Percentiles rank a stretch among this genome's conserved stretches.
Evolutionary conservation across 2,888 invertebrate species (phyloP).

Genomic region (Sinhomidia bicolor): DNA sequence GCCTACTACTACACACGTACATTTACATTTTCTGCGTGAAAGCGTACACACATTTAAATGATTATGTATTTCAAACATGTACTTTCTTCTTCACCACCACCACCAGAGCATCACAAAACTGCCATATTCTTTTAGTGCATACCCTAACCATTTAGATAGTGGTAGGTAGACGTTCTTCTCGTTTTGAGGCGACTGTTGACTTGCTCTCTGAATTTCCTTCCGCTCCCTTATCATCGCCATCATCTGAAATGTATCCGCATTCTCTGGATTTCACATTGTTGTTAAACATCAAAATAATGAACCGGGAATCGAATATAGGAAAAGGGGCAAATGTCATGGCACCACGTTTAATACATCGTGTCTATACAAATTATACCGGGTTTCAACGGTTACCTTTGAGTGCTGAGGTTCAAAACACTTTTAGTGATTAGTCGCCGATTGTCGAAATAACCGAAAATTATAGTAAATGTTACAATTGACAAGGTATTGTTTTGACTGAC

Average conservation of each 20-base stretch:
- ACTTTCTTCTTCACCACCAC: conserved; percentile 1
- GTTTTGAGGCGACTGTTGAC: not conserved
- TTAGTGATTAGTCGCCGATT: too few relatives aligned
- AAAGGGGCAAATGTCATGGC: too few relatives aligned
- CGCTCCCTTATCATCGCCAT: conserved; percentile 8
- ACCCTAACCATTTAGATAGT: not conserved
- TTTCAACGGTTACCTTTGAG: too few relatives aligned
- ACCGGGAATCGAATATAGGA: too few relatives aligned
- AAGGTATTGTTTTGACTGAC: too few relatives aligned
- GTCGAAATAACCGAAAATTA: too few relatives aligned
- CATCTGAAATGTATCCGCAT: conserved; percentile 45
- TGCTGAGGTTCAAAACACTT: too few relatives aligned
- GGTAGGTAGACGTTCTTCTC: conserved; percentile 11
- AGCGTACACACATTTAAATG: conserved; percentile 27
- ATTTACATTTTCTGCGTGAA: conserved; percentile 54
- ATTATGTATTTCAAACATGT: conserved; percentile 52
- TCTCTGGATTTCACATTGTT: not conserved
- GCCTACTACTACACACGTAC: too few relatives aligned
- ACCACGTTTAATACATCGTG: too few relatives aligned
- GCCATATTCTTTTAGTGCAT: not conserved
- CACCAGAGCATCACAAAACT: too few relatives aligned
- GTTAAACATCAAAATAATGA: conserved; percentile 28
- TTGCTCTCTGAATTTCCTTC: conserved; percentile 6
- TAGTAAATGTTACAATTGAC: too few relatives aligned
- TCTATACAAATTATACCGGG: too few relatives aligned